Evolutionary conservation across 2,113 vertebrate genomes (phyloP), one percentile per base, ranked within the genome.

Genomic region (Oreochromis niloticus): DNA sequence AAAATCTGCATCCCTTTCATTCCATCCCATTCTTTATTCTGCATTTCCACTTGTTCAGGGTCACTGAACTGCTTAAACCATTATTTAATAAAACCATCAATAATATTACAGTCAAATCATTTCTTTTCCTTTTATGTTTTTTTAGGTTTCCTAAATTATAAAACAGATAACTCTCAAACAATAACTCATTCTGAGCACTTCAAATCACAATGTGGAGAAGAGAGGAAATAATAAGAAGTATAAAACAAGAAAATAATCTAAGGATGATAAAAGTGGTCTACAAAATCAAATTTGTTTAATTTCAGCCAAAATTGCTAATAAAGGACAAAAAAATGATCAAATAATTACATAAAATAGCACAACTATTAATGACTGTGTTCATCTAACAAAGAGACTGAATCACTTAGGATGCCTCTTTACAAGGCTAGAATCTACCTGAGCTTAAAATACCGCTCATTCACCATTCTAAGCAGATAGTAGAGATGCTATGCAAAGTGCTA

Each of bases 31-130:
- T 14, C 0, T 43, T 27, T 11, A 8, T 48, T 32, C 3, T 6
- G 39, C 13, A 17, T 11, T 10, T 52, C 73, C 17, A 39, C 41
- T 80, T 63, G 6, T 17, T 79, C 11, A 2, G 9, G 73, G 16
- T 10, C 54, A 32, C 1, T 66, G 17, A n/a, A 7, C 4, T 12
- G 48, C 22, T 9, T 24, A 63, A 41, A 78, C 34, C 17, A n/a
- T 22, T 27, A 16, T 63, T 11, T 68, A 68, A 39, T 68, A 22
- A 68, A 68, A 22, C 19, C 34, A 22, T 54, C 34, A 43, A 14
- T 66, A 43, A 80, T 54, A 80, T 54, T 34, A 80, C 22, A 80
- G 48, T 54, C 4, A 80, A 66, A 43, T 30, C 16, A 32, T 34
- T 41, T 63, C 19, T 79, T 68, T 46, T 73, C 22, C 13, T 14